Evolutionary conservation across 2,113 vertebrate genomes (phyloP).

Genomic region (Tachysurus fulvidraco): DNA sequence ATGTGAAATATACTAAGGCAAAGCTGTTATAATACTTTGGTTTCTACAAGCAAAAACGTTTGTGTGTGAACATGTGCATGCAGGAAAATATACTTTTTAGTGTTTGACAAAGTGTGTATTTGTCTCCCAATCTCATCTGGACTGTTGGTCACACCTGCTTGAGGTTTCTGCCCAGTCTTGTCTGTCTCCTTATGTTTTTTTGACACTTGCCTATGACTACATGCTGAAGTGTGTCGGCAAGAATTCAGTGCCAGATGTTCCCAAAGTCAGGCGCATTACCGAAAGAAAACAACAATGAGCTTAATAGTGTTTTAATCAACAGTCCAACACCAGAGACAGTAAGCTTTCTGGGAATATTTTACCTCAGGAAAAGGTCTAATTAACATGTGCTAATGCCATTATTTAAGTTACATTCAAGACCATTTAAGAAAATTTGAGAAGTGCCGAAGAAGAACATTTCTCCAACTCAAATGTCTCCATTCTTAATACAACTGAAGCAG

Average conservation of each 20-base stretch:
- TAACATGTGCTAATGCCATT: not conserved
- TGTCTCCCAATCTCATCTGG: not conserved
- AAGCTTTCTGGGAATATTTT: not conserved
- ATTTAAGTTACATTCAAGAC: too few species aligned
- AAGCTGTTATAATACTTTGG: not conserved
- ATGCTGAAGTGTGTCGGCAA: constrained; percentile 27
- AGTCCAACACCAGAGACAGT: not conserved
- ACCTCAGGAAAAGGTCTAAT: not conserved
- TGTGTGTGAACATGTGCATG: constrained; percentile 6
- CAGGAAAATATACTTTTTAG: not conserved
- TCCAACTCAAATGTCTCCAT: not conserved
- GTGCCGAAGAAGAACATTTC: not conserved
- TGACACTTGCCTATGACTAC: constrained; percentile 26
- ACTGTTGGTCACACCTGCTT: constrained; percentile 10
- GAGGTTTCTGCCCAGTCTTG: constrained; percentile 32
- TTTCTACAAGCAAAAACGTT: not conserved
- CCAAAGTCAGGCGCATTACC: not conserved
- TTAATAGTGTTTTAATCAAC: not conserved
- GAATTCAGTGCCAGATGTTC: constrained; percentile 5
- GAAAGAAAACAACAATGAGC: not conserved
- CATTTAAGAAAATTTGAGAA: not conserved
- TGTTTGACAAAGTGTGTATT: not conserved
- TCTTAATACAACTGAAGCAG: not conserved
- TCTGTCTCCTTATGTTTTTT: constrained; percentile 12
- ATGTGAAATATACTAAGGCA: not conserved